A percentile compares a stretch with the other conserved stretches of the same genome.
phyloP scores from a whole-genome alignment of 1,140 invertebrate species.

The Rhysida immarginata region DNA sequence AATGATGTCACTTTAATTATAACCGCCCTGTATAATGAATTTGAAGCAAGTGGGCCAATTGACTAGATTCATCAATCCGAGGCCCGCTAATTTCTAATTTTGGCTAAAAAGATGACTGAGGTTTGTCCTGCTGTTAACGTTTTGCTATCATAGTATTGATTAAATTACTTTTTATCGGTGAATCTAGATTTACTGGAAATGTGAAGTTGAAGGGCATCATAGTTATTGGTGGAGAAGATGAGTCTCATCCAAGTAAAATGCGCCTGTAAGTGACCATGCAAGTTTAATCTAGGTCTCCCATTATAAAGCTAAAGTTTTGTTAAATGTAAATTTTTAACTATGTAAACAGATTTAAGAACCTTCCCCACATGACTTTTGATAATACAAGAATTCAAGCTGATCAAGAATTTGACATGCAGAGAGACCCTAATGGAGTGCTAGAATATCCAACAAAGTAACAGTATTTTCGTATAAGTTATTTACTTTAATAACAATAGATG shows the following conservation, averaged over 20 bases:
- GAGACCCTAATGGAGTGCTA: slow-evolving; percentile 55
- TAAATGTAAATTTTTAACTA: too few species aligned
- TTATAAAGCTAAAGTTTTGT: too few species aligned
- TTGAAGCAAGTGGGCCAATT: too few species aligned
- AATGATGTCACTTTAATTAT: too few species aligned
- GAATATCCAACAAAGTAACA: slow-evolving; percentile 84
- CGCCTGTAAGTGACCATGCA: slow-evolving; percentile 51
- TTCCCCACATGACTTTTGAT: slow-evolving; percentile 87
- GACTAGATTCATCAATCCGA: too few species aligned
- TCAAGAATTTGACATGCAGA: slow-evolving; percentile 78
- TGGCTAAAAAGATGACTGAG: too few species aligned
- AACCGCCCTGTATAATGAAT: too few species aligned
- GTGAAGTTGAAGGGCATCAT: slow-evolving; percentile 89
- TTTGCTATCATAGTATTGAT: not conserved
- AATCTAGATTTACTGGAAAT: slow-evolving; percentile 68
- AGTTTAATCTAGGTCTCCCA: too few species aligned
- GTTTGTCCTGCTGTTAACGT: not conserved
- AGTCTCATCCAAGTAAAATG: slow-evolving; percentile 64
- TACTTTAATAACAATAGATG: too few species aligned
- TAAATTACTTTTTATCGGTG: slow-evolving; percentile 11
- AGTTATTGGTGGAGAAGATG: slow-evolving; percentile 67
- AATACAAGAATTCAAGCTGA: slow-evolving; percentile 52
- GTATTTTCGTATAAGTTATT: too few species aligned
- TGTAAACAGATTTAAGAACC: slow-evolving; percentile 89
- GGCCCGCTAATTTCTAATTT: too few species aligned